Base-by-base conservation (phyloP, 1,140 invertebrate species). In the Dendroctonus ponderosae region DNA sequence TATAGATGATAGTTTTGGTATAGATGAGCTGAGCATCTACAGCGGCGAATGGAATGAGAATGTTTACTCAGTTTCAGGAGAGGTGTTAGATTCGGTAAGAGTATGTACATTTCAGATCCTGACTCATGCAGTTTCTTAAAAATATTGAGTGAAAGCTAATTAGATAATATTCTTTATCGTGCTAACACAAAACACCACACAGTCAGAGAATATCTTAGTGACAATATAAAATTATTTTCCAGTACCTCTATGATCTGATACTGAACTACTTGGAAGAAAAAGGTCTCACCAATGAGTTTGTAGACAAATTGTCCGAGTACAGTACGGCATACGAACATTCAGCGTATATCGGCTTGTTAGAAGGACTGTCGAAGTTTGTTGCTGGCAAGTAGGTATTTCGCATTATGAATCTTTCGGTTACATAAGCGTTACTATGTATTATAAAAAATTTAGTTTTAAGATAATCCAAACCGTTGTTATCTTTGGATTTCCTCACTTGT, bases 181-280 rank as follows among this genome's bases (percentile, higher is more conserved):
- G 26, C 26, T 26, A 26, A 1, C 26, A 26, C 26, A 26, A 26
- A 26, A 26, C 26, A 26, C 26, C 26, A 26, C 26, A 26, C 26
- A 26, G 26, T 26, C 26, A 2, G 26, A 1, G 26, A 3, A 41
- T 42, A 37, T 9, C 14, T 48, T 7, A 38, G 2, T 49, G 26
- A 26, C 26, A 26, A 26, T 26, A 26, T 26, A 26, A 26, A 26
- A 26, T 6, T 77, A 70, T 79, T 74, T 87, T 87, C 9, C 81
- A 94, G 92, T 93, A 94, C 76, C 80, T 98, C 37, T 97, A 97
- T 76, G 95, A 97, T 79, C 83, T 97, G 15, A 80, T 97, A 48
- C 93, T 97, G 91, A 96, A 96, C 75, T 85, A 93, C 64, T 82
- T 98, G 56, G 94, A 97, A 77, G 94, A 97, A 75, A 93, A 96